Conservation (phyloP, 2,888 invertebrate genomes). For the Amphipoea lucens region DNA sequence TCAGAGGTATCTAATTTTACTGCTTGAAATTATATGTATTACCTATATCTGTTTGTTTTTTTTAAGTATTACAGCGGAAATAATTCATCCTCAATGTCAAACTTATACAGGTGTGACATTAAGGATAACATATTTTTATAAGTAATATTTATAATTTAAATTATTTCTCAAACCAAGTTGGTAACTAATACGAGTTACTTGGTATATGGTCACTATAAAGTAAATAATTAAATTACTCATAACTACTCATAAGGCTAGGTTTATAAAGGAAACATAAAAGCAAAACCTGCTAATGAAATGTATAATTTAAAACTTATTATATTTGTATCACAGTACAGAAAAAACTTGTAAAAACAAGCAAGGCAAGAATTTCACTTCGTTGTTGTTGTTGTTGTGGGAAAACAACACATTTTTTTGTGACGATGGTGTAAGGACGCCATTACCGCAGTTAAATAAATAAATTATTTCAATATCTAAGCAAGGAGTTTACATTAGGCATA, state of each 20-base stretch:
- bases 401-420: slow-evolving; percentile 1
- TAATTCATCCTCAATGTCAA: background rate
- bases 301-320: slow-evolving; percentile 12
- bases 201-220: background rate
- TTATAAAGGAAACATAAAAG: slow-evolving; percentile 11
- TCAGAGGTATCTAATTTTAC: background rate
- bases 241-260: background rate
- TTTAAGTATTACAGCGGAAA: background rate
- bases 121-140: background rate
- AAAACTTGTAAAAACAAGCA: slow-evolving; percentile 1
- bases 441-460: background rate
- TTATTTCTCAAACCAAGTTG: background rate
- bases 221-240: slow-evolving; percentile 2
- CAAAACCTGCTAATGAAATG: background rate
- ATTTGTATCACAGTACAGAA: background rate
- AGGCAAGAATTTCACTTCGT: background rate
- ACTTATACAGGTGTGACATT: background rate
- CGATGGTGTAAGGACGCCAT: background rate
- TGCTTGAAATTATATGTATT: background rate
- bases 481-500: background rate
- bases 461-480: background rate
- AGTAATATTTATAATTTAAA: background rate
- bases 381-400: background rate
- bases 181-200: background rate
- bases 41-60: no score